Evolutionary conservation across 1,140 invertebrate species (phyloP).

Genomic region (Drosophila sechellia): DNA sequence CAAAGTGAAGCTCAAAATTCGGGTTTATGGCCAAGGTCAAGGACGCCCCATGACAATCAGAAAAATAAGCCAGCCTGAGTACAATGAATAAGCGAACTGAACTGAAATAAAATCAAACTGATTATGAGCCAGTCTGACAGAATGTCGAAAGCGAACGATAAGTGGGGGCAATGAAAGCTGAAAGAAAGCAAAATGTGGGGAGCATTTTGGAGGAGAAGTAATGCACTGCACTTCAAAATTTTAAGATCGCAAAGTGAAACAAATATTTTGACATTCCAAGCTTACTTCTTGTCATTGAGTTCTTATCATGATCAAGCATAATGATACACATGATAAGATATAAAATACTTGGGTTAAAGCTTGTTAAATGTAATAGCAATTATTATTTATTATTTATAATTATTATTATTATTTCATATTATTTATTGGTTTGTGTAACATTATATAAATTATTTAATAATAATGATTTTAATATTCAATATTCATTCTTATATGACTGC

Average conservation of each 20-base stretch:
- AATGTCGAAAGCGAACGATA: conserved; percentile 26
- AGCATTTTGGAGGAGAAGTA: background rate
- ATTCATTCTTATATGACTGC: no score
- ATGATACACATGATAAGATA: no score
- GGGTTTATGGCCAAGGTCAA: conserved; percentile 77
- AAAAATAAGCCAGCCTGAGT: conserved; percentile 10
- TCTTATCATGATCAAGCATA: no score
- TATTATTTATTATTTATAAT: no score
- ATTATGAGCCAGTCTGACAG: conserved; percentile 42
- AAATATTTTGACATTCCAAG: background rate
- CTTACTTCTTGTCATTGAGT: background rate
- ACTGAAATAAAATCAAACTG: conserved; percentile 51
- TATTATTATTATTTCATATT: no score
- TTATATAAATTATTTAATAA: no score
- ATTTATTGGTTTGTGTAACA: no score
- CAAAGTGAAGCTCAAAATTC: conserved; percentile 37
- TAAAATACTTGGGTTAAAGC: no score
- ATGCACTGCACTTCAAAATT: background rate
- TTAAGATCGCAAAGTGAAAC: background rate
- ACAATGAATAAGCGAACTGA: conserved; percentile 37
- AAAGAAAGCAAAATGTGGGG: conserved; percentile 4
- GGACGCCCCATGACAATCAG: conserved; percentile 55
- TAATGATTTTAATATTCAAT: no score
- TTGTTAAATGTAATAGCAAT: no score
- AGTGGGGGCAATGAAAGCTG: background rate